Evolutionary conservation across 2,113 vertebrate species (phyloP), one percentile per base, ranked within the genome.

Genomic region (Parus major): DNA sequence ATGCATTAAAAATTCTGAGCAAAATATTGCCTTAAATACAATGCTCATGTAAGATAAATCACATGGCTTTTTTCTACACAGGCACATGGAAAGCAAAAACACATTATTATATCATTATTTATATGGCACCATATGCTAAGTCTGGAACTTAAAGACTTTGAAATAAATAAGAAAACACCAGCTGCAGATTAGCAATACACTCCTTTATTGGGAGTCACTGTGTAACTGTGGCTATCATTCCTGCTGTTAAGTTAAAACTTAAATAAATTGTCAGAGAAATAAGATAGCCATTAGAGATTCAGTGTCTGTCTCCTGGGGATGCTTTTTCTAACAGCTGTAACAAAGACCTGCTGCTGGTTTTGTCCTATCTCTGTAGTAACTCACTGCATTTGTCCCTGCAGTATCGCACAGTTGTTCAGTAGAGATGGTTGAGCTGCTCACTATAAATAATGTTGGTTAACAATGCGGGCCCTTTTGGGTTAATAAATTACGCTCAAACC

Each of bases 71-170:
- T 90, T 92, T 86, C 72, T 90, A 90, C 49, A 46, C 60, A 78
- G 76, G 79, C 92, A 90, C 82, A 90, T 33, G 53, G 82, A 95
- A 96, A 92, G 72, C 53, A 94, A 93, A 93, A 94, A 7, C 17
- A 2, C 92, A 96, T 96, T 97, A 96, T 97, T 96, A 96, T 92
- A 95, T 96, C 93, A 96, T 96, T 97, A 95, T 97, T 97, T 97
- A 96, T 97, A 96, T 86, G 92, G 93, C 65, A 86, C 96, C 95
- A 96, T 97, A 97, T 96, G 96, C 90, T 96, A 96, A 92, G 92
- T 92, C 92, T 96, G 93, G 92, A 96, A 94, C 76, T 92, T 97
- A 96, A 94, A 95, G 92, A 89, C 92, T 95, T 95, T 55, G 90
- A 94, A 96, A 97, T 96, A 96, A 95, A 96, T 93, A 95, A 96